Evolutionary conservation across 2,888 invertebrate genomes (phyloP), one percentile per base, ranked within the genome.

Genomic region (Stegana nigrithorax): DNA sequence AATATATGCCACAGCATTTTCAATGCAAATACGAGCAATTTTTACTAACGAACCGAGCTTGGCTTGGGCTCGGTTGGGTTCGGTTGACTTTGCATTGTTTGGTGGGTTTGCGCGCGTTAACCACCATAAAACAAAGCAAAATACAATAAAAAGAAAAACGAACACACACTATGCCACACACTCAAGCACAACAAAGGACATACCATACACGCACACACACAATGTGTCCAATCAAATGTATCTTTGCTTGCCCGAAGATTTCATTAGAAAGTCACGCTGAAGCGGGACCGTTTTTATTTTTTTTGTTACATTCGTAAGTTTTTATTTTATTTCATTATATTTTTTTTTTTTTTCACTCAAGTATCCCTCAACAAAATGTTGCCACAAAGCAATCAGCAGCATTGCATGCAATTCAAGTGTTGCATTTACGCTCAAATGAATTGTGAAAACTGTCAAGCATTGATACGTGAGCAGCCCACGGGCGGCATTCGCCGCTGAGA

Each of bases 21-120:
- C 56, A n/a, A 80, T 75, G 75, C 64, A 78, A 75, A 79, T 75
- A 47, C 32, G 32, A 2, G n/a, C 2, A 14, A 14, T 10, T 47
- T 27, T 12, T 21, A 55, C 53, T 55, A 55, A 55, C 53, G 53
- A 55, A 36, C 19, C 26, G 8, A 10, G 10, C n/a, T n/a, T n/a
- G n/a, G n/a, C 14, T 25, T 23, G 10, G 47, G 47, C 23, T 21
- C 10, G 14, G 47, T 23, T 23, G 8, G 25, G 36, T 36, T 36
- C 12, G 10, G 10, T 36, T 36, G 36, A n/a, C n/a, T 36, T 36
- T 36, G 36, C n/a, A n/a, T 36, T 5, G 36, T 10, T 36, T n/a
- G 36, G 36, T 36, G 12, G 36, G 36, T 36, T 7, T 10, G 4
- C n/a, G n/a, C n/a, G n/a, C n/a, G n/a, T n/a, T n/a, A n/a, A n/a